Percentiles rank a stretch among this genome's conserved stretches.
These are phyloP conservation scores for Hypsibius dujardini DNA, from an alignment of 1,140 invertebrate species.

Conservation along the genomic window DNA sequence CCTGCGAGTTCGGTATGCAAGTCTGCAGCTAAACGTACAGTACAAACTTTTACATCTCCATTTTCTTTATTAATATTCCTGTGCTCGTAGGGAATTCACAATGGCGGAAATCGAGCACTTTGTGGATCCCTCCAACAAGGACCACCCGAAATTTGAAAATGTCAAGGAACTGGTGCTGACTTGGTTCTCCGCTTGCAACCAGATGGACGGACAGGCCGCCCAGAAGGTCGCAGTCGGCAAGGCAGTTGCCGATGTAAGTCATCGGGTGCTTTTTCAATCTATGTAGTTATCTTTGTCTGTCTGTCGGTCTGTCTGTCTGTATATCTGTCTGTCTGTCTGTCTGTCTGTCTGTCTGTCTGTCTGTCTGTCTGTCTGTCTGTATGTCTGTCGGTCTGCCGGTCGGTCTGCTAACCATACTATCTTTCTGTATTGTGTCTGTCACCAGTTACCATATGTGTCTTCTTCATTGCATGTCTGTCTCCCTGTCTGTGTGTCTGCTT, in stretches of 20 bases:
- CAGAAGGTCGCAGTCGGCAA: slow-evolving; percentile 30
- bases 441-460: too few relatives aligned
- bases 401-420: too few relatives aligned
- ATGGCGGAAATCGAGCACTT: slow-evolving; percentile 99
- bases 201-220: slow-evolving; percentile 51
- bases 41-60: slow-evolving; percentile 2
- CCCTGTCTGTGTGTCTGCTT: too few relatives aligned
- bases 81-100: slow-evolving; percentile 62
- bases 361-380: too few relatives aligned
- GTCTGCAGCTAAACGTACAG: not conserved
- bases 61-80: slow-evolving; percentile 8
- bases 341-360: too few relatives aligned
- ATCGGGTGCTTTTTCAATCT: too few relatives aligned
- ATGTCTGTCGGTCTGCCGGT: too few relatives aligned
- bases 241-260: slow-evolving; percentile 29
- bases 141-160: slow-evolving; percentile 69
- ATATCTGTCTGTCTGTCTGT: too few relatives aligned
- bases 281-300: too few relatives aligned
- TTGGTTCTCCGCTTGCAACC: slow-evolving; percentile 83
- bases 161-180: slow-evolving; percentile 53
- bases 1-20: slow-evolving; percentile 55
- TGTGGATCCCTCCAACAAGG: slow-evolving; percentile 73
- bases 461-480: too few relatives aligned
- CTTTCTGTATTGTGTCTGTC: too few relatives aligned
- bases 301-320: too few relatives aligned